Evolutionary conservation across 2,888 invertebrate genomes (phyloP).

Genomic region (Drosophila kokeensis): DNA sequence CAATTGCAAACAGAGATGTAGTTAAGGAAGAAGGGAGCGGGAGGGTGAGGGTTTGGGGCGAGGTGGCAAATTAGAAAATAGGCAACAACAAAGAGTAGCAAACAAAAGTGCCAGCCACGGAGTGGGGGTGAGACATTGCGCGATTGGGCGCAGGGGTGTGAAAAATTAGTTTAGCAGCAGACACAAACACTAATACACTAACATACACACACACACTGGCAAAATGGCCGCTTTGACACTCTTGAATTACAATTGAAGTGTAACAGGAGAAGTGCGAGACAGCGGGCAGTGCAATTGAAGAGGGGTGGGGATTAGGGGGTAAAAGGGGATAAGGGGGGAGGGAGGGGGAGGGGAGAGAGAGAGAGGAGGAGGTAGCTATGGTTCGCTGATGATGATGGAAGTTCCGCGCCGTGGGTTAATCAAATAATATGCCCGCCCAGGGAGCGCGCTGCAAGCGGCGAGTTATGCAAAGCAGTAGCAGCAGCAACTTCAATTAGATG

Average conservation of each 20-base stretch:
- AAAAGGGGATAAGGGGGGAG: not conserved
- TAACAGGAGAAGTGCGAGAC: constrained; percentile 62
- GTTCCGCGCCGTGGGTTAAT: constrained; percentile 68
- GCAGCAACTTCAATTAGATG: constrained; percentile 71
- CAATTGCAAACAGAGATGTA: constrained; percentile 50
- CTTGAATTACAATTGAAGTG: constrained; percentile 74
- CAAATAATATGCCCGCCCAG: constrained; percentile 61
- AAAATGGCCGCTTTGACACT: constrained; percentile 48
- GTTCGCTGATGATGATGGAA: constrained; percentile 77
- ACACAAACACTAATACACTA: constrained; percentile 3
- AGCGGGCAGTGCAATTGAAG: constrained; percentile 25
- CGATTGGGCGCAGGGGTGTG: constrained; percentile 40
- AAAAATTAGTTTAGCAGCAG: constrained; percentile 59
- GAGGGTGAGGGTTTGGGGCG: not conserved
- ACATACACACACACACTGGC: constrained; percentile 1
- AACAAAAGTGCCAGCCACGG: constrained; percentile 8
- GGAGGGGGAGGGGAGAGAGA: not conserved
- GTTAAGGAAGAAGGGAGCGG: not conserved
- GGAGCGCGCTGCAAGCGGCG: constrained; percentile 22
- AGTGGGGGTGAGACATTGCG: not conserved
- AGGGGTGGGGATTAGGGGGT: not conserved
- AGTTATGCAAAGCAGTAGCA: constrained; percentile 67
- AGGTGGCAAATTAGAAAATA: constrained; percentile 63
- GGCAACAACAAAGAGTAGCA: constrained; percentile 51
- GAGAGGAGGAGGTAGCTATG: constrained; percentile 4